Percentiles rank a stretch among this genome's conserved stretches.
These are phyloP conservation scores for Onchidella celtica DNA, from an alignment of 2,888 invertebrate species.

Conservation along the genomic window DNA sequence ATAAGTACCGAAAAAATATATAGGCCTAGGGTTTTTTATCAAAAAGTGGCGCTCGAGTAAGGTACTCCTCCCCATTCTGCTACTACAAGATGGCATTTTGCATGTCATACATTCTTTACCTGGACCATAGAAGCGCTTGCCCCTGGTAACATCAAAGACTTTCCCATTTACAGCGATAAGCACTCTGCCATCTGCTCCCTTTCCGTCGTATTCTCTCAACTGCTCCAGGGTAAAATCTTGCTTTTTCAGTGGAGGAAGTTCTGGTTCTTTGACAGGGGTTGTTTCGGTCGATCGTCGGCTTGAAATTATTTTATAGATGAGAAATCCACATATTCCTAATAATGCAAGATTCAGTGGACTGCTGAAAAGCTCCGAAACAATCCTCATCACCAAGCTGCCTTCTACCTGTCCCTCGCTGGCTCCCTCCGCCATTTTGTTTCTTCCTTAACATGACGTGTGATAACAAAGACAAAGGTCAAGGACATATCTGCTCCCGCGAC, in stretches of 20 bases:
- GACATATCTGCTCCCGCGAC: neutral
- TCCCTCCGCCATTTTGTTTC: conserved; percentile 52
- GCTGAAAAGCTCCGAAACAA: conserved; percentile 83
- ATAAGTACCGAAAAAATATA: no score
- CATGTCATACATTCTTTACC: no score
- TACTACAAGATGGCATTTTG: no score
- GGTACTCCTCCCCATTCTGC: no score
- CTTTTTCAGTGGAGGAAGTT: conserved; percentile 89
- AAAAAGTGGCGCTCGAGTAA: no score
- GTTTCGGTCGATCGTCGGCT: conserved; percentile 65
- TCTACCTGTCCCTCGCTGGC: conserved; percentile 49
- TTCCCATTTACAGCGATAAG: conserved; percentile 96
- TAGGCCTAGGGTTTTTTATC: no score
- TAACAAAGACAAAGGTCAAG: conserved; percentile 36
- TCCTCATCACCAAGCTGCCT: conserved; percentile 58
- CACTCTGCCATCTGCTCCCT: conserved; percentile 89
- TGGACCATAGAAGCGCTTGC: conserved; percentile 95
- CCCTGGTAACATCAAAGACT: conserved; percentile 95
- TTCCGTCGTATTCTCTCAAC: conserved; percentile 92
- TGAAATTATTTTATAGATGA: conserved; percentile 88
- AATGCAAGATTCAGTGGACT: conserved; percentile 88
- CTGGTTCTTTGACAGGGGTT: conserved; percentile 81
- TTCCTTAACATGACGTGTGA: conserved; percentile 15
- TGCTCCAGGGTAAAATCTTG: conserved; percentile 95
- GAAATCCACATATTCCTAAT: conserved; percentile 85